A percentile compares a stretch with the other conserved stretches of the same genome.
Evolutionary conservation across 1,140 invertebrate species (phyloP).

Genomic region (Manduca sexta): DNA sequence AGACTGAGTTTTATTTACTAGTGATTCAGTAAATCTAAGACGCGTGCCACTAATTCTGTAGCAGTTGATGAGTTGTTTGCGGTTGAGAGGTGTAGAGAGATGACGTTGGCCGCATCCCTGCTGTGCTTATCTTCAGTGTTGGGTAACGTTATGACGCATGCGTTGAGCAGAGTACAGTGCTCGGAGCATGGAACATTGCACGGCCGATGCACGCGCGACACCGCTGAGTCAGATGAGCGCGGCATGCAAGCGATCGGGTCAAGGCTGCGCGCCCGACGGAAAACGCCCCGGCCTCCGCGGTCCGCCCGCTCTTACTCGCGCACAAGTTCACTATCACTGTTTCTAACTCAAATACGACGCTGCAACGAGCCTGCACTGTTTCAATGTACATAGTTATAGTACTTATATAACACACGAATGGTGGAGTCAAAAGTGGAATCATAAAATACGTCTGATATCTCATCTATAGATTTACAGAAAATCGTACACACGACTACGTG

Average conservation of each 20-base stretch:
- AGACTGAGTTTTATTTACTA: too few species aligned
- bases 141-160: too few species aligned
- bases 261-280: constrained; percentile 34
- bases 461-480: too few species aligned
- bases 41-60: neutral
- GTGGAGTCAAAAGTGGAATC: too few species aligned
- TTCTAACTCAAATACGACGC: constrained; percentile 1
- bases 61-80: neutral
- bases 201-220: constrained; percentile 11
- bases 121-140: neutral
- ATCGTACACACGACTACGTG: neutral
- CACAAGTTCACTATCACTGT: constrained; percentile 26
- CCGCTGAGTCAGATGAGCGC: constrained; percentile 20
- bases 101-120: neutral
- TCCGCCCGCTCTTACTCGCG: constrained; percentile 9
- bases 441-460: too few species aligned
- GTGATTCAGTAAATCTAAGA: neutral
- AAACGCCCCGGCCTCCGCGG: constrained; percentile 2
- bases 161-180: neutral
- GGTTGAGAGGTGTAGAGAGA: neutral
- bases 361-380: too few species aligned
- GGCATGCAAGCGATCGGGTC: constrained; percentile 32
- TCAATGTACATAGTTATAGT: too few species aligned
- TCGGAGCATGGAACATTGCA: constrained; percentile 3
- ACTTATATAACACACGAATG: too few species aligned